Base-by-base conservation (phyloP, 2,113 vertebrate genomes). In the Daphoenositta chrysoptera region DNA sequence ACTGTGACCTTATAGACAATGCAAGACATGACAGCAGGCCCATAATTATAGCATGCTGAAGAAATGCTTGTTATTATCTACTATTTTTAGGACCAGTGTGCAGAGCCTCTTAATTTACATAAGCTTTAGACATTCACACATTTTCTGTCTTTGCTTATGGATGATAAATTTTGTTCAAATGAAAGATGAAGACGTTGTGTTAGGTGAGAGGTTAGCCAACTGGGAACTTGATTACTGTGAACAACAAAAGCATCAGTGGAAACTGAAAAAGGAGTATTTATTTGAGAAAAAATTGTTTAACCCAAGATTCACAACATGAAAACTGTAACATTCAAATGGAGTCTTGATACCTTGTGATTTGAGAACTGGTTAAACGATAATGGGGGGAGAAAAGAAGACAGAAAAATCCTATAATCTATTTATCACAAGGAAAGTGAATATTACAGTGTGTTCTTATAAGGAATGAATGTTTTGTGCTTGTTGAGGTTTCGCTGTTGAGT, bases 71-170 rank as follows among this genome's bases (percentile, higher is more conserved):
- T 98, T 98, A 98, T 98, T 98, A 98, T 97, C 97, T 97, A 96
- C 98, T 98, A 98, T 98, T 98, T 98, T 98, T 98, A 98, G 98
- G 98, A 97, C 87, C 31, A 72, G 92, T 37, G 68, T 98, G 90
- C 96, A 72, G 96, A 97, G 97, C 94, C 97, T 97, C 97, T 98
- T 98, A 97, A 98, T 98, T 98, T 98, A 97, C 98, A 98, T 98
- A 98, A 98, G 97, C 97, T 98, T 98, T 97, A 98, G 98, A 98
- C 97, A 76, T 98, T 98, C 98, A 98, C 98, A 98, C 98, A 64
- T 98, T 98, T 98, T 97, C 97, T 97, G 94, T 97, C 98, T 97
- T 98, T 97, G 97, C 97, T 97, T 96, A 84, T 81, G 77, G 97
- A 98, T 97, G 97, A 97, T 98, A 97, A 97, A 97, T 98, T 98